A percentile compares a stretch with the other conserved stretches of the same genome.
Conservation (phyloP, 2,113 vertebrate genomes). For the Pimephales promelas region DNA sequence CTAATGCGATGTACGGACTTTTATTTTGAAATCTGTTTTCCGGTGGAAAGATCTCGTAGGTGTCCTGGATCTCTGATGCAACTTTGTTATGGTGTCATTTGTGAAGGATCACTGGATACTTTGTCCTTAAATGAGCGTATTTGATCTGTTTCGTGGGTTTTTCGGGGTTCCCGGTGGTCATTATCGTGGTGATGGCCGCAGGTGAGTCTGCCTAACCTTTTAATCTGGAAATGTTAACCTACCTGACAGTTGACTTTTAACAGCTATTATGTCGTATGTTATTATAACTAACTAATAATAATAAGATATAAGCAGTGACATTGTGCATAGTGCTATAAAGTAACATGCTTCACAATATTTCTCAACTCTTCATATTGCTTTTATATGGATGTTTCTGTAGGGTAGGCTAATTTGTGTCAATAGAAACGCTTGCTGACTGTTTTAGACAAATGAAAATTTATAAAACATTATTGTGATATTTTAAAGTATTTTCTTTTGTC, state of each 20-base stretch:
- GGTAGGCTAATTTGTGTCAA: background rate
- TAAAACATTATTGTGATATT: background rate
- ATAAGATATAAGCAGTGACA: too few relatives aligned
- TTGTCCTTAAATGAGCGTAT: slow-evolving; percentile 72
- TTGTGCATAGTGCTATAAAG: background rate
- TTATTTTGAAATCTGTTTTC: background rate
- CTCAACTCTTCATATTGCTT: background rate
- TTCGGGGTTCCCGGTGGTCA: slow-evolving; percentile 71
- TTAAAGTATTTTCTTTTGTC: background rate
- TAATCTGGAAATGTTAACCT: background rate
- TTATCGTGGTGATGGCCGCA: slow-evolving; percentile 59
- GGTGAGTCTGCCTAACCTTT: slow-evolving; percentile 59
- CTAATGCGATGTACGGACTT: background rate
- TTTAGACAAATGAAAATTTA: background rate
- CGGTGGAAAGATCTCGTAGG: background rate
- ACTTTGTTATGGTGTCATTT: background rate
- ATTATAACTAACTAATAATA: too few relatives aligned
- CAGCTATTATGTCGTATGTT: too few relatives aligned
- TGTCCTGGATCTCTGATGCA: background rate
- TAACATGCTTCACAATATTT: background rate
- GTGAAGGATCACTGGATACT: background rate
- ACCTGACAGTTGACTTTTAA: background rate
- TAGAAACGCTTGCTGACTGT: background rate
- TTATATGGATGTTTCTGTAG: background rate
- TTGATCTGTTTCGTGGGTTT: slow-evolving; percentile 79